Percentiles rank a stretch among this genome's conserved stretches.
phyloP scores from a whole-genome alignment of 2,797 vertebrate species.

The Schizothorax lantsangensis region DNA sequence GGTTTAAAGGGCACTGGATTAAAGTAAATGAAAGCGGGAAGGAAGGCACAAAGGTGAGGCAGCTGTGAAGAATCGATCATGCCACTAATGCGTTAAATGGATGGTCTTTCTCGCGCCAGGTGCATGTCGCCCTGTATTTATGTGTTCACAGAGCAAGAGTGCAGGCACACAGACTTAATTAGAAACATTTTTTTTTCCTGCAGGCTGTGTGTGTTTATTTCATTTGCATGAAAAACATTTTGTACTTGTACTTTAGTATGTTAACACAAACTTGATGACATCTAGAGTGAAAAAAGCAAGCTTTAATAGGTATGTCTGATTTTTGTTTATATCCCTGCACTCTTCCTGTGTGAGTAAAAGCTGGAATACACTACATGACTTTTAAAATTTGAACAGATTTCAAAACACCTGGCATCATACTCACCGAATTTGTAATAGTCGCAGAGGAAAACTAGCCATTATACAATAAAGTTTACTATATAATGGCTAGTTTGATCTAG shows the following conservation, averaged over 20 bases:
- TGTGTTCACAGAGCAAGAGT: conserved; percentile 9
- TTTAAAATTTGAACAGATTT: neutral
- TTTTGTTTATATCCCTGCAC: neutral
- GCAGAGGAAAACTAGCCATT: too few species aligned
- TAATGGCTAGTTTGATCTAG: too few species aligned
- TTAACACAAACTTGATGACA: neutral
- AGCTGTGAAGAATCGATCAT: conserved; percentile 50
- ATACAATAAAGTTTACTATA: too few species aligned
- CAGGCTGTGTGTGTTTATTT: conserved; percentile 14
- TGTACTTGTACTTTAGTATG: neutral
- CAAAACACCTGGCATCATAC: neutral
- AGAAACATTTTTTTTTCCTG: neutral
- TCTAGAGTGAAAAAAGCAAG: too few species aligned
- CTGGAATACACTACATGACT: neutral
- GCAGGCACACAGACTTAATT: conserved; percentile 10
- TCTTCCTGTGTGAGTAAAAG: neutral
- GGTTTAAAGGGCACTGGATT: conserved; percentile 37
- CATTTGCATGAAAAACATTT: conserved; percentile 7
- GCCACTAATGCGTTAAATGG: conserved; percentile 36
- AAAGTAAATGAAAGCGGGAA: conserved; percentile 11
- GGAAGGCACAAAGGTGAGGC: conserved; percentile 26
- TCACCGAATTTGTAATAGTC: too few species aligned
- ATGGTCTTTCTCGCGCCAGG: conserved; percentile 32
- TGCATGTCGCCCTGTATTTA: conserved; percentile 23
- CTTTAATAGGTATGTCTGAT: neutral